These are phyloP conservation scores for Parazoanthus darwini DNA, from an alignment of 92 coral and sea anemone genomes.

Conservation along the genomic window DNA sequence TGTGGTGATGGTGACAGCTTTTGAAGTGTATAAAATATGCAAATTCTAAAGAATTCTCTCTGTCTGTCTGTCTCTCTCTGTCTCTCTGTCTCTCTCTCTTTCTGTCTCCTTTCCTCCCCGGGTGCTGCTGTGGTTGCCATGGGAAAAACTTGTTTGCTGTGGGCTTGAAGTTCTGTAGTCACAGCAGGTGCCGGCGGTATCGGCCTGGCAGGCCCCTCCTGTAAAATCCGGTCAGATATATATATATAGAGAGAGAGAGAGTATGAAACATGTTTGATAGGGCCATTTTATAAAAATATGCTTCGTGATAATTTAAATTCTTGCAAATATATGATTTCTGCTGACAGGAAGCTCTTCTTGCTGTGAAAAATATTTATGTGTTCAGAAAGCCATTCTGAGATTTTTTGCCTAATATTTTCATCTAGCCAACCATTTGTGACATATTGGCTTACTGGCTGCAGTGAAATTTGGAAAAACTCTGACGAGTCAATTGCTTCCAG, in stretches of 20 bases:
- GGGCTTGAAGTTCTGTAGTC: constrained; percentile 9
- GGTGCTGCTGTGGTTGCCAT: too few species aligned
- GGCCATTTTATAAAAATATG: constrained; percentile 24
- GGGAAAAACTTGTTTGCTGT: background rate
- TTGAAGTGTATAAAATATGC: too few species aligned
- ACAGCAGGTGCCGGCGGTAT: constrained; percentile 2
- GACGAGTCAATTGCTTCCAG: constrained; percentile 29
- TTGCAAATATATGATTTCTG: constrained; percentile 24
- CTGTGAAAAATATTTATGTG: constrained; percentile 24
- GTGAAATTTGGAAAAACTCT: constrained; percentile 14
- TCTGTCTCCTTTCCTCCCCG: too few species aligned
- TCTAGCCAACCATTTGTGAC: constrained; percentile 7
- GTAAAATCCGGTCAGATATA: background rate
- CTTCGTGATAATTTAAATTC: constrained; percentile 19
- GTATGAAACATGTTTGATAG: constrained; percentile 12
- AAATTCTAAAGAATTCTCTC: too few species aligned
- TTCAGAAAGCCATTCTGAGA: constrained; percentile 26
- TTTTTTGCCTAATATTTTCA: constrained; percentile 23
- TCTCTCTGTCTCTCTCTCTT: too few species aligned
- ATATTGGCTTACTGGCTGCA: constrained; percentile 17
- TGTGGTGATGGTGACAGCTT: too few species aligned
- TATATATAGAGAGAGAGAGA: background rate
- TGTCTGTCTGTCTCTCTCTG: too few species aligned
- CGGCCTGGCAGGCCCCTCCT: background rate
- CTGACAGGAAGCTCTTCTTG: constrained; percentile 27